These are phyloP conservation scores for Nannospalax galili DNA, from an alignment of 2,113 vertebrate species.

Conservation along the genomic window DNA sequence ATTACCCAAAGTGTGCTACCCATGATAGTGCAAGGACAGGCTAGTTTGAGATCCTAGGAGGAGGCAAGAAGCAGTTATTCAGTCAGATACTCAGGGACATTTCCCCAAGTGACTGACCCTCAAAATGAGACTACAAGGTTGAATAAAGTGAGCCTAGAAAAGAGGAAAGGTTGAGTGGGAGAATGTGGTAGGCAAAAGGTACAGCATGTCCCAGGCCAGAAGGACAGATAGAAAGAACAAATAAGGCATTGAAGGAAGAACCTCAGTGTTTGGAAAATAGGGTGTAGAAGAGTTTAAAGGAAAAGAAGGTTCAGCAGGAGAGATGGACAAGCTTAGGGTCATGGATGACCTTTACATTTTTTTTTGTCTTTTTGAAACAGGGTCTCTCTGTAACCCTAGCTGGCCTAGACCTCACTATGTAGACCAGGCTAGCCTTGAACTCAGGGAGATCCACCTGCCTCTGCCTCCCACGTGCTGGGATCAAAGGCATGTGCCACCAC, in stretches of 20 bases:
- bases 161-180: not conserved
- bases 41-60: not conserved
- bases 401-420: too few relatives aligned
- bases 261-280: not conserved
- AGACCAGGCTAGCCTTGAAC: too few relatives aligned
- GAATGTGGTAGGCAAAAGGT: not conserved
- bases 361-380: too few relatives aligned
- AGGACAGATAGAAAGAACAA: not conserved
- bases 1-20: not conserved
- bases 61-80: not conserved
- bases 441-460: too few relatives aligned
- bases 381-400: too few relatives aligned
- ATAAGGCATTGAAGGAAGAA: not conserved
- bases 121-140: not conserved
- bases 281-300: not conserved
- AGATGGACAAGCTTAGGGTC: not conserved
- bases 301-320: not conserved
- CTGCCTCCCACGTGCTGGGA: too few relatives aligned
- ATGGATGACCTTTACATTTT: not conserved
- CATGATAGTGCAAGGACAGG: not conserved
- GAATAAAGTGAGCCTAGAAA: not conserved
- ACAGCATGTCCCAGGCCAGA: not conserved
- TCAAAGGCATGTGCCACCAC: too few relatives aligned
- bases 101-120: not conserved
- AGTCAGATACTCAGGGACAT: not conserved